Percentiles rank a stretch among this genome's conserved stretches.
These are phyloP conservation scores for Amblyornis subalaris DNA, from an alignment of 2,113 vertebrate species.

Conservation along the genomic window DNA sequence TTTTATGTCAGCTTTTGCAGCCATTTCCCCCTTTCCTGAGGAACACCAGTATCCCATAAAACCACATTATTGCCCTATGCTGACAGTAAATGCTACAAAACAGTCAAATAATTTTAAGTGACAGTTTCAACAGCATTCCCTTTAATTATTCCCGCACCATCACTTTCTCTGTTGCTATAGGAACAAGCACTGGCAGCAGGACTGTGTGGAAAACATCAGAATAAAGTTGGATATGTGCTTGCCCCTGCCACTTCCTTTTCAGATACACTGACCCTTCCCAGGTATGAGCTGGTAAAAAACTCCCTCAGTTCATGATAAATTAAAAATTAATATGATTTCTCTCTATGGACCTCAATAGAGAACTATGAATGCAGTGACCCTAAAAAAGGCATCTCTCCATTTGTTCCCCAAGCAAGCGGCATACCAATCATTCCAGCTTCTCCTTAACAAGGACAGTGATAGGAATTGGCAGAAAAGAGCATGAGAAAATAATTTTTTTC, in stretches of 20 bases:
- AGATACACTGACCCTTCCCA: background rate
- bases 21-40: conserved; percentile 13
- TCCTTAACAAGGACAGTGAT: background rate
- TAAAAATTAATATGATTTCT: background rate
- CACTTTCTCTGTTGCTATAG: conserved; percentile 49
- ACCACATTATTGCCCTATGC: background rate
- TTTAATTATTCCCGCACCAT: conserved; percentile 56
- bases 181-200: conserved; percentile 15
- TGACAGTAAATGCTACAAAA: background rate
- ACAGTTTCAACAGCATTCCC: conserved; percentile 16
- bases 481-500: background rate
- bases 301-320: background rate
- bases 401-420: background rate
- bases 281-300: background rate
- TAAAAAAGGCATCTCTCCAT: background rate
- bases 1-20: background rate
- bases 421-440: background rate
- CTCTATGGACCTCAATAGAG: background rate
- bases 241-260: background rate
- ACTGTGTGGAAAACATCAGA: background rate
- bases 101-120: conserved; percentile 30
- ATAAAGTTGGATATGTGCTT: background rate
- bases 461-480: background rate
- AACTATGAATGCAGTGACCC: background rate
- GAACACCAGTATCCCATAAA: conserved; percentile 6